Base-by-base conservation (phyloP, 2,888 invertebrate species). In the Acleris emargana region DNA sequence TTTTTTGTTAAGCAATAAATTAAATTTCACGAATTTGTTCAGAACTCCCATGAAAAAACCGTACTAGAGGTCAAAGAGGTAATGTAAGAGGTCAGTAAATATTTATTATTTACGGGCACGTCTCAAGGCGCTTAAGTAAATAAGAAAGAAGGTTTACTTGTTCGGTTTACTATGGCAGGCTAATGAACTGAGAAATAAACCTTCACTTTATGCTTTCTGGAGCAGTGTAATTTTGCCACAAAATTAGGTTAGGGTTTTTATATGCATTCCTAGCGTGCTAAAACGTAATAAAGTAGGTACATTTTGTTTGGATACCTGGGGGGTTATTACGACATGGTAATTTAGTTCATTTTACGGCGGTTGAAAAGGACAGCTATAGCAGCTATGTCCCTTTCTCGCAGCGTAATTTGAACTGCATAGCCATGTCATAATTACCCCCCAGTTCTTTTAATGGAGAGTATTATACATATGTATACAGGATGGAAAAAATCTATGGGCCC, bases 151-250 rank as follows among this genome's bases (percentile, higher is more conserved):
- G 54, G 1, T 11, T 13, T 38, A 6, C 38, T 42, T 54, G 28
- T 32, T 16, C 18, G 11, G 17, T 54, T 38, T 42, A 54, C 17
- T 18, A 5, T 32, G 32, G 53, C 17, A 11, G 32, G 18, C 53
- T 38, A 54, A 42, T 54, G 18, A 38, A 20, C 53, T 20, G n/a
- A 54, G 38, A 54, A 42, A 38, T 38, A 54, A 54, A 54, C 18
- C 38, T 38, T 20, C 11, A 20, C 38, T 54, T 53, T 52, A 52
- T 18, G 53, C 11, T 13, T 11, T 6, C 11, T 17, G 49, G 50
- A 22, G 20, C 25, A 22, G 6, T 25, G 7, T 50, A 17, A 47
- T 3, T 49, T 11, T 11, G 18, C 18, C 49, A 17, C 18, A 17
- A 18, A 49, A 49, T 20, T 49, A 4, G 49, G 49, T 20, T 49